Percentiles rank a stretch among this genome's conserved stretches.
These are phyloP conservation scores for Argyrosomus japonicus DNA, from an alignment of 2,113 vertebrate species.

Conservation along the genomic window DNA sequence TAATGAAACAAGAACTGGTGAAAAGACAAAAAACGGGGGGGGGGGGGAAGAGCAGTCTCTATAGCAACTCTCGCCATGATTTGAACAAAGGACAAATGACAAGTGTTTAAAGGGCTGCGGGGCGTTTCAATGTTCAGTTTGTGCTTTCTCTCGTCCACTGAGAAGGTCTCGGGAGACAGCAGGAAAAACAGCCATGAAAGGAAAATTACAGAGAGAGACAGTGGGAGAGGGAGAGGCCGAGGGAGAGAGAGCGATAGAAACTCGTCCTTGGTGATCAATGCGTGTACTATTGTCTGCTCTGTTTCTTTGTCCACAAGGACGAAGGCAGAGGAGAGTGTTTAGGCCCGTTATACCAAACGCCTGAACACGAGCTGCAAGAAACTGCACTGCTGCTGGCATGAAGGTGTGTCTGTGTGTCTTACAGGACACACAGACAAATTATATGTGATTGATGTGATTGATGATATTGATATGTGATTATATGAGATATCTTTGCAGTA, in stretches of 20 bases:
- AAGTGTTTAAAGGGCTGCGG: slow-evolving; percentile 78
- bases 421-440: background rate
- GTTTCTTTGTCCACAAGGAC: slow-evolving; percentile 77
- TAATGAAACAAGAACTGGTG: slow-evolving; percentile 66
- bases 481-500: too few relatives aligned
- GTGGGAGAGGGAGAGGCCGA: slow-evolving; percentile 49
- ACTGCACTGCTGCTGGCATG: background rate
- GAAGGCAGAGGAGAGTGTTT: slow-evolving; percentile 54
- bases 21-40: background rate
- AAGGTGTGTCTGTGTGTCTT: background rate
- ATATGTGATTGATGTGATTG: too few relatives aligned
- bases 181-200: slow-evolving; percentile 77
- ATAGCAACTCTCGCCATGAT: slow-evolving; percentile 77
- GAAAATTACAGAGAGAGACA: slow-evolving; percentile 61
- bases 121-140: slow-evolving; percentile 76
- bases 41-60: slow-evolving; percentile 59
- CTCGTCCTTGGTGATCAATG: slow-evolving; percentile 81
- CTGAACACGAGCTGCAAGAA: slow-evolving; percentile 19
- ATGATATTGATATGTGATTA: too few relatives aligned
- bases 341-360: background rate
- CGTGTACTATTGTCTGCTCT: slow-evolving; percentile 68
- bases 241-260: slow-evolving; percentile 60
- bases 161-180: slow-evolving; percentile 73
- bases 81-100: slow-evolving; percentile 80
- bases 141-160: slow-evolving; percentile 63